A percentile compares a stretch with the other conserved stretches of the same genome.
phyloP scores from a whole-genome alignment of 2,888 invertebrate genomes.

The Eupithecia centaureata region DNA sequence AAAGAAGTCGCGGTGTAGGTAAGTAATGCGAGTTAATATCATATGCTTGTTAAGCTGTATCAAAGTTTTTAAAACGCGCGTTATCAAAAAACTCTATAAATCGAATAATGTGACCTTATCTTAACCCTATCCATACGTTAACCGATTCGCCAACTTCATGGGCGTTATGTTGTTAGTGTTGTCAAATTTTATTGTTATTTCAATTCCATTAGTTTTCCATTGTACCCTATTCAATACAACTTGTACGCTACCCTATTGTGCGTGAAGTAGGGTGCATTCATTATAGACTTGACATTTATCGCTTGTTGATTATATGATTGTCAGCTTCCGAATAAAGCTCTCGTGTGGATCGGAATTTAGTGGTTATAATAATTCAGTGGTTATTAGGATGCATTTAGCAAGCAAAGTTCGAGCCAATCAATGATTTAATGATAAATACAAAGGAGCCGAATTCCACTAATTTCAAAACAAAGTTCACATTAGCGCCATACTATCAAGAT shows the following conservation, averaged over 20 bases:
- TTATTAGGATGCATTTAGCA: not conserved
- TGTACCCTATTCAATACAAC: slow-evolving; percentile 5
- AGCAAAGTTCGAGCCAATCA: not conserved
- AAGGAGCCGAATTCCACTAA: no score
- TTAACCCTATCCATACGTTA: not conserved
- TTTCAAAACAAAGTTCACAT: no score
- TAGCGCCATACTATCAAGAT: no score
- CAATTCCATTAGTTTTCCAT: slow-evolving; percentile 57
- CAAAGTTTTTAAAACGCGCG: not conserved
- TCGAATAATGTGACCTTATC: not conserved
- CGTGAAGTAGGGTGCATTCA: slow-evolving; percentile 36
- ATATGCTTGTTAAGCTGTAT: not conserved
- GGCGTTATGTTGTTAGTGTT: slow-evolving; percentile 69
- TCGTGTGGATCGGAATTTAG: not conserved
- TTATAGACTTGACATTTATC: slow-evolving; percentile 45
- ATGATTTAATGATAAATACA: not conserved
- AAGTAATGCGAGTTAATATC: no score
- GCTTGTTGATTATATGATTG: slow-evolving; percentile 41
- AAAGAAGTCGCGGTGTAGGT: no score
- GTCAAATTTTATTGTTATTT: slow-evolving; percentile 73
- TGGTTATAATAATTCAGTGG: no score
- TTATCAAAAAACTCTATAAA: no score
- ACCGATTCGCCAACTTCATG: slow-evolving; percentile 57
- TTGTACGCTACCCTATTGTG: slow-evolving; percentile 23
- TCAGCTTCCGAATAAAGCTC: not conserved